Evolutionary conservation across 1,140 invertebrate species (phyloP), one percentile per base, ranked within the genome.

Genomic region (Drosophila biarmipes): DNA sequence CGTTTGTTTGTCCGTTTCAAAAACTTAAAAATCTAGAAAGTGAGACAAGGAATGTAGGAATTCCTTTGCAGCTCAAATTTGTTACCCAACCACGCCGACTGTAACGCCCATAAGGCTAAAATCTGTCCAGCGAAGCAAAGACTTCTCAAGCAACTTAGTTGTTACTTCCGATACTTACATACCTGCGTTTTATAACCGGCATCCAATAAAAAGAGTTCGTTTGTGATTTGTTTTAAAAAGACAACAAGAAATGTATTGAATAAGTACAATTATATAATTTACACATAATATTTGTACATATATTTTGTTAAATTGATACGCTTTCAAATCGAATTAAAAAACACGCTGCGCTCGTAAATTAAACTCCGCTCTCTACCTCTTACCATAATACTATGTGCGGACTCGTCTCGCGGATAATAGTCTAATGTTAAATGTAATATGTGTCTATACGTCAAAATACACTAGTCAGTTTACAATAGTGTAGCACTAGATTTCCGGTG

Each of bases 171-270:
- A 34, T 51, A 34, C 48, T 51, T 58, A 62, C 53, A 58, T 58
- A 62, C 58, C 38, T 58, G 29, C 53, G 29, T 38, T 62, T 62
- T 62, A 62, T 62, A 57, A 62, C 58, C 35, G 35, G 24, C 58
- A 62, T 62, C 56, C 58, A 62, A 58, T 62, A 62, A 62, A 49
- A 62, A 62, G 58, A 62, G 58, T 72, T 46, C 46, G 24, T 35
- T 43, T 61, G 11, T 54, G 34, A 53, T 62, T 34, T 42, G 49
- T 46, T 67, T 66, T 74, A 49, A 76, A 68, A 76, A 68, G 55
- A 77, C 73, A 77, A 77, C 73, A 76, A 76, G 73, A 61, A 77
- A 77, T 68, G 64, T 69, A 76, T 77, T 76, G 55, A 76, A 61
- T 68, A 53, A 58, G 61, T 76, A 66, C 56, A 75, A 57, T 76